A percentile compares a stretch with the other conserved stretches of the same genome.
phyloP scores from a whole-genome alignment of 2,113 vertebrate species.

The Ophthalmolycus amberensis region DNA sequence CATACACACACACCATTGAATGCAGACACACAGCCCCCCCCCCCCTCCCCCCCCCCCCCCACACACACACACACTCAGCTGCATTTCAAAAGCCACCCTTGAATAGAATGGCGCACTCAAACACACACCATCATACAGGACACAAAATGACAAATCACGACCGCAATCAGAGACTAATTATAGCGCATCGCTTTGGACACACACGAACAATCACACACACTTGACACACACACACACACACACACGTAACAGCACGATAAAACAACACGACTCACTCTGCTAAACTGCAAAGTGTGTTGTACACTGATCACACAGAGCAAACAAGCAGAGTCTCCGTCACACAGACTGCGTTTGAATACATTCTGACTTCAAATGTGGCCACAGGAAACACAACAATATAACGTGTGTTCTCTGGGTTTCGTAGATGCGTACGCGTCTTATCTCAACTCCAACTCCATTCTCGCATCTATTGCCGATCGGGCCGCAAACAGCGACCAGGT shows the following conservation, averaged over 20 bases:
- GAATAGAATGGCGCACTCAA: neutral
- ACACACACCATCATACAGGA: conserved; percentile 7
- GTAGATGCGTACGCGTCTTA: neutral
- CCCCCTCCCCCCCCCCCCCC: conserved; percentile 10
- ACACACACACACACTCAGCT: neutral
- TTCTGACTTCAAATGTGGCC: neutral
- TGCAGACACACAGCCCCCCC: conserved; percentile 19
- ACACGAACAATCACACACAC: neutral
- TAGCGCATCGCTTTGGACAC: conserved; percentile 10
- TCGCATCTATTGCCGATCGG: no score
- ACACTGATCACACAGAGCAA: conserved; percentile 10
- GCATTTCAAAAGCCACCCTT: conserved; percentile 10
- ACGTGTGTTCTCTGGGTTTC: neutral
- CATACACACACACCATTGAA: neutral
- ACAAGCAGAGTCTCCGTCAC: neutral
- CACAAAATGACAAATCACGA: conserved; percentile 38
- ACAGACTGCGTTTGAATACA: conserved; percentile 1
- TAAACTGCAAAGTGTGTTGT: conserved; percentile 17
- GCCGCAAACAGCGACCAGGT: no score
- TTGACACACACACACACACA: neutral
- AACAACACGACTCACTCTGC: conserved; percentile 1
- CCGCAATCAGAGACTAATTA: conserved; percentile 25
- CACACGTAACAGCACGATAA: conserved; percentile 10
- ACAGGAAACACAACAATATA: neutral
- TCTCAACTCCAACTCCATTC: no score